Percentiles rank a stretch among this genome's conserved stretches.
These are phyloP conservation scores for Malurus alboscapulatus DNA, from an alignment of 2,113 vertebrate species.

Conservation along the genomic window DNA sequence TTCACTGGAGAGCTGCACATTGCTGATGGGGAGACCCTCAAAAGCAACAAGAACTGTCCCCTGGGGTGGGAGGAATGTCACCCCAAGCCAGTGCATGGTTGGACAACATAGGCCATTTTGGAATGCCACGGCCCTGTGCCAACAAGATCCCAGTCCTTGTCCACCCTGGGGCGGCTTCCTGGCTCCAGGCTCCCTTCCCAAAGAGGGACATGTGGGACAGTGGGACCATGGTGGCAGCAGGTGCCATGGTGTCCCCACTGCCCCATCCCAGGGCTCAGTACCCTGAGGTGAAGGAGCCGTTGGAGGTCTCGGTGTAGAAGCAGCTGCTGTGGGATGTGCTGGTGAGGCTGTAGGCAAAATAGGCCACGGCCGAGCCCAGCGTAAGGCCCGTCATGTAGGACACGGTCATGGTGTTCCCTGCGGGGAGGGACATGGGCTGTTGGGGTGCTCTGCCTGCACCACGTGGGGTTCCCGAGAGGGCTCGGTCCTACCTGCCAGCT, in stretches of 20 bases:
- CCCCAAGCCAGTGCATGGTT: not conserved
- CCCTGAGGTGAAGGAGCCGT: conserved; percentile 62
- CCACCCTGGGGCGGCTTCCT: not conserved
- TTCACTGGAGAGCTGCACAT: not conserved
- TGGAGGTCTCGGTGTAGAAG: conserved; percentile 61
- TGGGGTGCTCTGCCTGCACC: not conserved
- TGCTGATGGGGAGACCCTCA: not conserved
- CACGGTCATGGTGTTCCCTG: conserved; percentile 98
- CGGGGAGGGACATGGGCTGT: not conserved
- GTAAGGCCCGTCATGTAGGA: conserved; percentile 97
- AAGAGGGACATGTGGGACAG: not conserved
- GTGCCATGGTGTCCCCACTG: not conserved
- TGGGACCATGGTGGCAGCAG: not conserved
- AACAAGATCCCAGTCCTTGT: not conserved
- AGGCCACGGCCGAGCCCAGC: conserved; percentile 90
- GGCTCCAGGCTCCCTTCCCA: not conserved
- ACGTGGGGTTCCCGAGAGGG: rapidly evolving
- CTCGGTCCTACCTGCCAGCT: conserved; percentile 84
- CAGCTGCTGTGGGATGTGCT: conserved; percentile 72
- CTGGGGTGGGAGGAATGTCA: not conserved
- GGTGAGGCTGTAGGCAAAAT: conserved; percentile 91
- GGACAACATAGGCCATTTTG: rapidly evolving
- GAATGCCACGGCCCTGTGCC: not conserved
- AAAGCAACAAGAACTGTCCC: not conserved
- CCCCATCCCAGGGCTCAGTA: conserved; percentile 58